Base-by-base conservation (phyloP, 2,888 invertebrate genomes). In the Mayetiola destructor region DNA sequence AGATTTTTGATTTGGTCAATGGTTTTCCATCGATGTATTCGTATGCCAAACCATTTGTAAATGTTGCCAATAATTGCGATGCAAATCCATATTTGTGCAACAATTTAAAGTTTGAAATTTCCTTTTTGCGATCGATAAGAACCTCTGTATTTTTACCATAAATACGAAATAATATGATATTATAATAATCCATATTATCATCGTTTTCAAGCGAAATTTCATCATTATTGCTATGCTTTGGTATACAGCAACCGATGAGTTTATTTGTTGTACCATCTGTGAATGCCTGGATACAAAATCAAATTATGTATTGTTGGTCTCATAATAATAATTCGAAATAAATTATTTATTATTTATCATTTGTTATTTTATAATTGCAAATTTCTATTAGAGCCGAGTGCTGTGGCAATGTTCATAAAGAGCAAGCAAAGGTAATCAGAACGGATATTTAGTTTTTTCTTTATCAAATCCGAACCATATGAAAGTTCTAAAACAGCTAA, bases 211-310 rank as follows among this genome's bases (percentile, higher is more conserved):
- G 20, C 2, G 30, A 9, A 29, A 57, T 58, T 14, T 66, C 64
- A 59, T 63, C 64, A 57, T 61, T 62, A 18, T 64, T 56, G 14
- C 65, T 63, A n/a, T 30, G 18, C 14, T 53, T 53, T 18, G 30
- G 30, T 12, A 32, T 53, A 20, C 32, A 53, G 64, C 87, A 88
- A 35, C 88, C 89, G 57, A 94, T 79, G 64, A 96, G 76, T 72
- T 88, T 91, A 74, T 95, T 95, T 54, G 94, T 92, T 61, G 92
- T 88, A 48, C 95, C 95, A 77, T 93, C 89, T 61, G 91, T 93
- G 72, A 95, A 92, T 67, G 84, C 73, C 93, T 95, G 74, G 59
- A 48, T 56, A 23, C 16, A 18, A 35, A 27, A n/a, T 5, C 32
- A 32, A 6, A 32, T 32, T 9, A 32, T 32, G n/a, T 32, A 32